Base-by-base conservation (phyloP, 2,113 vertebrate genomes). In the Cervus canadensis region DNA sequence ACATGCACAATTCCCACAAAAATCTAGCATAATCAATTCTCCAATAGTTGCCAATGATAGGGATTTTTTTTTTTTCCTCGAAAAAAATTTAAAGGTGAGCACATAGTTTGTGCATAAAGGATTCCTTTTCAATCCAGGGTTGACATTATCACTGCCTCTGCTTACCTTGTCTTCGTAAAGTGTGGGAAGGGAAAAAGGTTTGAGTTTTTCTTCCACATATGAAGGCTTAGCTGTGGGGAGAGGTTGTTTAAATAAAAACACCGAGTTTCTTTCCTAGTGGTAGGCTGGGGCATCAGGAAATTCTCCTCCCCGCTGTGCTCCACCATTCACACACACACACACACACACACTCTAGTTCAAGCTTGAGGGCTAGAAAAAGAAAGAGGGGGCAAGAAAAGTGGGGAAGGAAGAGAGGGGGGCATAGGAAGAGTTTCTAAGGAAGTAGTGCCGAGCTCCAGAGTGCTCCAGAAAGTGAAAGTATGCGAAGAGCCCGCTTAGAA, bases 101-200 rank as follows among this genome's bases (percentile, higher is more conserved):
- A 83, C 36, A 62, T 3, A 50, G 21, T 90, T 28, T 87, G 23
- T 81, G 30, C 23, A 86, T 25, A 48, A 87, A 78, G 15, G 82
- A n/a, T 96, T 50, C 26, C 40, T 54, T 74, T 89, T 91, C 43
- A 15, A 50, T 54, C 26, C 40, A 85, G 40, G 54, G 43, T 85
- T 93, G 82, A 79, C 48, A 76, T 78, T 56, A n/a, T 89, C 92
- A 89, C 33, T 81, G 56, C 45, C 43, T 96, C 89, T 48, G 91
- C 78, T 96, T 97, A 97, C 87, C 87, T 96, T 96, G 79, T 79
- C 79, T 74, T 97, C 62, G 5, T 40, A 88, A 96, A 97, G 48
- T 48, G 15, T 62, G 78, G 36, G 52, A 90, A 94, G 71, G 84
- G 54, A 64, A 97, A 97, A 96, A 92, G 13, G 33, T 81, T 36